Percentiles rank a stretch among this genome's conserved stretches.
Conservation (phyloP, 1,140 invertebrate genomes). For the Hetaerina americana region DNA sequence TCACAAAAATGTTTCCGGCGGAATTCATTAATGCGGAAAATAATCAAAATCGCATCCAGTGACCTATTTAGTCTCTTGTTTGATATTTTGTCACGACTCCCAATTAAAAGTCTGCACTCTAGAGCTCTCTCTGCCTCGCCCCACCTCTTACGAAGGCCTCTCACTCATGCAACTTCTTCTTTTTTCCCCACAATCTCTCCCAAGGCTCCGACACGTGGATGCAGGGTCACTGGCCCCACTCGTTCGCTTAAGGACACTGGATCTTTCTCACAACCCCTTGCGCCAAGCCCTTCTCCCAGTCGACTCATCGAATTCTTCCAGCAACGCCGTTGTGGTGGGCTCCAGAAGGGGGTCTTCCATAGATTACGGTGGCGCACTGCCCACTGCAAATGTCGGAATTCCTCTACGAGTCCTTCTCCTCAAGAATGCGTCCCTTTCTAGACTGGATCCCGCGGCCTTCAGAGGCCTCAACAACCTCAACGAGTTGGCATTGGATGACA, state of each 20-base stretch:
- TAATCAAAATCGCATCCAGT: too few relatives aligned
- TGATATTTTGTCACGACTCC: too few relatives aligned
- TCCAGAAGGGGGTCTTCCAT: neutral
- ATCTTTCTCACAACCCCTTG: conserved; percentile 47
- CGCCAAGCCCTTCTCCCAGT: neutral
- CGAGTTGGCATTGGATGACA: conserved; percentile 56
- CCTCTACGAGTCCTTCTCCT: conserved; percentile 42
- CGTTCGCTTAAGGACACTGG: conserved; percentile 42
- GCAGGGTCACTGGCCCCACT: conserved; percentile 41
- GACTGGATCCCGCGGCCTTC: conserved; percentile 50
- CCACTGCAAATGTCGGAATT: conserved; percentile 39
- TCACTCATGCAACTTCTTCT: too few relatives aligned
- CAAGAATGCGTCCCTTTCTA: conserved; percentile 42
- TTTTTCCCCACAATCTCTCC: neutral
- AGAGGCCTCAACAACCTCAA: conserved; percentile 46
- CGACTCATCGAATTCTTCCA: neutral
- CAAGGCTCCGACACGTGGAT: conserved; percentile 32
- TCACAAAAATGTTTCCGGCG: too few relatives aligned
- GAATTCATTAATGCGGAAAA: too few relatives aligned
- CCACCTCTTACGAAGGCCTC: too few relatives aligned
- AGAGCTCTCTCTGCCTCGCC: too few relatives aligned
- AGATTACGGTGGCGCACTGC: neutral
- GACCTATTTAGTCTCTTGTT: too few relatives aligned
- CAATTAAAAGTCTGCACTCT: too few relatives aligned
- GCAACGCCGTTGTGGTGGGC: neutral